Base-by-base conservation (phyloP, 2,888 invertebrate genomes). In the Phrixothrix hirtus region DNA sequence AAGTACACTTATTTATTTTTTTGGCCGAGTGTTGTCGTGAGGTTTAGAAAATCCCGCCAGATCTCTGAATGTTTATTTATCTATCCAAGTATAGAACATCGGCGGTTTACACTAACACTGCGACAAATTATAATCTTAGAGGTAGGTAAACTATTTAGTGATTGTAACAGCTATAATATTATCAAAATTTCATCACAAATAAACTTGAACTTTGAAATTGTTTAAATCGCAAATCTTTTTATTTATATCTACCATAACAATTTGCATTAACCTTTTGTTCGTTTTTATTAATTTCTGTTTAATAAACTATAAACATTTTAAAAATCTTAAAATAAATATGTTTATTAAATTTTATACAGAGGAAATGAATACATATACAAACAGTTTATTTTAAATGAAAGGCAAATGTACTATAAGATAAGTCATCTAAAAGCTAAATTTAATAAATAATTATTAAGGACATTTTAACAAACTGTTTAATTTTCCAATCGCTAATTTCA, bases 1-100 rank as follows among this genome's bases (percentile, higher is more conserved):
- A 43, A 44, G 45, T 47, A 32, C 47, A 53, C 47, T 53, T 53
- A 39, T 53, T 53, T n/a, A n/a, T n/a, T 53, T 50, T 53, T 43
- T 51, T 44, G 27, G 17, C 37, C 14, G 38, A 45, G 51, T 35
- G 45, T 44, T 53, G 47, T 53, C 47, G 42, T 47, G 47, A 42
- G 29, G 42, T 43, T 53, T 38, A 31, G 42, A 47, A 47, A 43
- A 53, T 41, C 43, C 47, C 26, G 41, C 43, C 47, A 47, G 47
- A 53, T 27, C 37, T 41, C 42, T 21, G 25, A 47, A 35, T 31
- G 53, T 53, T 53, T 53, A 53, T 53, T 47, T 47, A 42, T 47
- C 35, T 32, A 34, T 53, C 53, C 43, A 47, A 47, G 47, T 47
- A 53, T 53, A 53, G 53, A 44, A 53, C 42, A 31, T 34, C 14